Evolutionary conservation across 2,888 invertebrate species (phyloP).

Genomic region (Chironomus tentans): DNA sequence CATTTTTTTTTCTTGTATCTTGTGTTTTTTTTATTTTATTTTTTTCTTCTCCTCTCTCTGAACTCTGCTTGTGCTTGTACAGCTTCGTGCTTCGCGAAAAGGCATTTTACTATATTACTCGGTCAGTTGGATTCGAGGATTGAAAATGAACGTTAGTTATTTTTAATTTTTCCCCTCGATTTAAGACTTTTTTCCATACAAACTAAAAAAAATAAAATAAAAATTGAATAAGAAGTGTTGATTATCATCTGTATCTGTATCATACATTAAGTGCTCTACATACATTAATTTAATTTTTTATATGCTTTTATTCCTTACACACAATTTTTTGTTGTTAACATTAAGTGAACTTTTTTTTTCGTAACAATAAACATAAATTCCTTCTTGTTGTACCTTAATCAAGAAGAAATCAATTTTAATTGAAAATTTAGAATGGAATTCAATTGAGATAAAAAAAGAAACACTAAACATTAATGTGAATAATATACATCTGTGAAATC

Average conservation of each 20-base stretch:
- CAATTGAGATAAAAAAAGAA: not conserved
- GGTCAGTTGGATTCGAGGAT: conserved; percentile 44
- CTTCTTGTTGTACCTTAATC: too few relatives aligned
- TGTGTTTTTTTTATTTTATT: not conserved
- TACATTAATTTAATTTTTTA: too few relatives aligned
- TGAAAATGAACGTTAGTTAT: conserved; percentile 19
- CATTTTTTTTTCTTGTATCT: not conserved
- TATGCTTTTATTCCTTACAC: too few relatives aligned
- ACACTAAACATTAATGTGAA: not conserved
- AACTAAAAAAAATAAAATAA: not conserved
- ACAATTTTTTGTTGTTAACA: too few relatives aligned
- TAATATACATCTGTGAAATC: not conserved
- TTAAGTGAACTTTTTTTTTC: too few relatives aligned
- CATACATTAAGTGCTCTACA: not conserved
- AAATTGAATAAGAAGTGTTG: not conserved
- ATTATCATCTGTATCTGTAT: not conserved
- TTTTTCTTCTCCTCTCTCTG: conserved; percentile 8
- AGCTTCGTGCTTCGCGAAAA: conserved; percentile 16
- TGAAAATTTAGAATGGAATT: not conserved
- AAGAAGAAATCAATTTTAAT: too few relatives aligned
- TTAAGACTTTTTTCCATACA: not conserved
- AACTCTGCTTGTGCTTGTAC: not conserved
- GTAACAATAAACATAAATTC: too few relatives aligned
- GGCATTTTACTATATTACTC: conserved; percentile 40
- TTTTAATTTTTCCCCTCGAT: not conserved